phyloP scores from a whole-genome alignment of 1,140 invertebrate genomes.

The Mamestra configurata region DNA sequence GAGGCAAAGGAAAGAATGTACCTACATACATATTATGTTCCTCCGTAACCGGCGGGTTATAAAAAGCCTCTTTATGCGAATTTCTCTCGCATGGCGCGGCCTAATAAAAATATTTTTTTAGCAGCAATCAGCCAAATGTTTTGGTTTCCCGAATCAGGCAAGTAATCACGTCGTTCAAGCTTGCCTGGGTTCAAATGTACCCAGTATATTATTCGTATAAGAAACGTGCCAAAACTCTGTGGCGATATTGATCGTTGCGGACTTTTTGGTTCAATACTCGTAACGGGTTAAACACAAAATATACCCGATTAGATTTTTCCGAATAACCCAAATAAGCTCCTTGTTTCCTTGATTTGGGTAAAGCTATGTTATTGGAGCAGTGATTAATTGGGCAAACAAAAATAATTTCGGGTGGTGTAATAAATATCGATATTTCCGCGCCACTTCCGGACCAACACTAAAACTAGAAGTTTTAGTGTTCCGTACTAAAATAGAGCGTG shows the following conservation, averaged over 20 bases:
- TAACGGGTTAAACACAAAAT: background rate
- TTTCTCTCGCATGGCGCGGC: background rate
- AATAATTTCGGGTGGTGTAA: background rate
- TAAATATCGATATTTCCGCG: background rate
- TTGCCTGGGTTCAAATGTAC: conserved; percentile 26
- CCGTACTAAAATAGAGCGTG: no score
- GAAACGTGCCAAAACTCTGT: conserved; percentile 38
- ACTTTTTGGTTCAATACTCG: conserved; percentile 34
- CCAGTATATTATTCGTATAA: conserved; percentile 20
- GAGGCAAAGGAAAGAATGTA: no score
- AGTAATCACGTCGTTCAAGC: conserved; percentile 37
- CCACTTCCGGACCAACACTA: background rate
- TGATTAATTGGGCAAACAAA: conserved; percentile 3
- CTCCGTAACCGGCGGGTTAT: no score
- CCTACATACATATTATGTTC: no score
- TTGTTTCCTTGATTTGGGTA: background rate
- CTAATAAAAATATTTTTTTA: conserved; percentile 25
- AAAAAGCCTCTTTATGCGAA: background rate
- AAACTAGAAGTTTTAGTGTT: no score
- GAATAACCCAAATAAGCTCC: background rate
- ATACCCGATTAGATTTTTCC: conserved; percentile 9
- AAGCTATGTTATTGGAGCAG: background rate
- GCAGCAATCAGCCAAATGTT: conserved; percentile 13
- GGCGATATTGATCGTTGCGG: conserved; percentile 35
- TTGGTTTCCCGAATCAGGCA: conserved; percentile 29